A percentile compares a stretch with the other conserved stretches of the same genome.
These are phyloP conservation scores for Lysandra coridon DNA, from an alignment of 2,888 invertebrate genomes.

Conservation along the genomic window DNA sequence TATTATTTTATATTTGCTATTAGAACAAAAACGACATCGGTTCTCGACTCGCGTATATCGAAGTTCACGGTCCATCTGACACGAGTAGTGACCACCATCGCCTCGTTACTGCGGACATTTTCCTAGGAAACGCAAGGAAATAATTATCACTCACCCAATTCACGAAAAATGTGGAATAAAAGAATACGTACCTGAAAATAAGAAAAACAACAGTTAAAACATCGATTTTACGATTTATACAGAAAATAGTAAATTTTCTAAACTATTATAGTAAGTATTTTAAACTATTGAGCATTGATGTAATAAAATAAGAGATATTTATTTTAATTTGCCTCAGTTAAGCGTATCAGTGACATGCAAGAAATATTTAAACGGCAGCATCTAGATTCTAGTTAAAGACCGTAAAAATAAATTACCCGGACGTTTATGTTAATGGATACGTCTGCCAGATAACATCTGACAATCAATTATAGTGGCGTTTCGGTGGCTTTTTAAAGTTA, in stretches of 20 bases:
- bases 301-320: neutral
- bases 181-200: neutral
- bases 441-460: neutral
- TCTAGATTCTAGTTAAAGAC: neutral
- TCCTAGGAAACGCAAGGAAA: neutral
- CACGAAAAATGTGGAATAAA: neutral
- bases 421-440: conserved; percentile 5
- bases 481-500: conserved; percentile 13
- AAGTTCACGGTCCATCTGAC: conserved; percentile 3
- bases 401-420: neutral
- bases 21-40: neutral
- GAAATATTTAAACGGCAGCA: neutral
- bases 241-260: neutral
- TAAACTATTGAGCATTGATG: too few species aligned
- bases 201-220: neutral
- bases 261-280: too few species aligned
- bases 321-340: neutral
- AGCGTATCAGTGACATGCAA: neutral
- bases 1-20: conserved; percentile 4
- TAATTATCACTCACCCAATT: neutral
- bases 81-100: neutral
- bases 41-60: neutral
- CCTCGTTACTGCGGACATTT: neutral
- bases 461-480: neutral
- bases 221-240: neutral